Base-by-base conservation (phyloP, 2,888 invertebrate genomes). In the Cabera pusaria region DNA sequence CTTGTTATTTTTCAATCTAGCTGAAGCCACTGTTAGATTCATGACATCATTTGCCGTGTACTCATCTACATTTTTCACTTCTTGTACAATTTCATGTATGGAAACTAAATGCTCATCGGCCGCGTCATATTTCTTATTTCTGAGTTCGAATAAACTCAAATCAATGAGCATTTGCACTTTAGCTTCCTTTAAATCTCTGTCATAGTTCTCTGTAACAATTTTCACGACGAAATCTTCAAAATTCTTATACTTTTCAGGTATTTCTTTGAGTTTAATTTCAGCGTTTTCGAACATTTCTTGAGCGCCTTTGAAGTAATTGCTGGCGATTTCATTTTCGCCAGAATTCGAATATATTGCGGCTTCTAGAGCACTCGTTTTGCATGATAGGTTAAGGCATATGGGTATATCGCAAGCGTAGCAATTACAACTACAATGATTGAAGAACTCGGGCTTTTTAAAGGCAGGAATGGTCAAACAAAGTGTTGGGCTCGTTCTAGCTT, bases 271-370 rank as follows among this genome's bases (percentile, higher is more conserved):
- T 12, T 65, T 78, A 0, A 1, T 14, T 5, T 77, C 64, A 0
- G 71, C 65, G 0, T 49, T 23, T 0, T 20, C 14, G 1, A 81
- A 66, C 24, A 62, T 62, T 14, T 58, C 43, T 0, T 69, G 2
- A 0, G 72, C 62, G 0, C 86, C 86, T 0, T 67, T 62, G 44
- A 74, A 86, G 22, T 85, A 85, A 38, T 80, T 76, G 0, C 47
- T 56, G 0, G 87, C 83, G 6, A 80, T 76, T 1, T 69, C 66
- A 0, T 34, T 41, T 6, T 86, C 82, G 7, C 75, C 71, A 0
- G 68, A 64, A 8, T 77, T 61, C 25, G 68, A 82, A 35, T 80
- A 82, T 49, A 68, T 60, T 0, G 73, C 57, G 0, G 83, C 75
- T 57, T 88, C 82, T 0, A 84, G 17, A 0, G 65, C 64, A 0